Conservation (phyloP, 2,888 invertebrate species). For the Agrotis exclamationis region DNA sequence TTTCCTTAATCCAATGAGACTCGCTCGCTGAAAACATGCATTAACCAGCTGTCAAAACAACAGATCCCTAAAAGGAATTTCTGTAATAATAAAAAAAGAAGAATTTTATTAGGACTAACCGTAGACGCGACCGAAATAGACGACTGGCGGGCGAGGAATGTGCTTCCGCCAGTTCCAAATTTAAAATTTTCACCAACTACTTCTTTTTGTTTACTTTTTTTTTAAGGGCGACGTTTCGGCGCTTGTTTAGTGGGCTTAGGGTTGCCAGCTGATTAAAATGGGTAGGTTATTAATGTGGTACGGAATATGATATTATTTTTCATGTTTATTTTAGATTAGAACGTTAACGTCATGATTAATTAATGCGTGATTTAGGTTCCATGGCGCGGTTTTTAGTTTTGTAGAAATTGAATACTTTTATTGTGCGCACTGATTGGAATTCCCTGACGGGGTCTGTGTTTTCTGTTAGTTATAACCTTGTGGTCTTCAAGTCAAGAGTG, state of each 20-base stretch:
- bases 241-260: constrained; percentile 45
- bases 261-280: constrained; percentile 45
- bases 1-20: constrained; percentile 22
- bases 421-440: no score
- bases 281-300: constrained; percentile 35
- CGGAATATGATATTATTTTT: constrained; percentile 50
- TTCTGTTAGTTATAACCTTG: no score
- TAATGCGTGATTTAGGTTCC: constrained; percentile 1
- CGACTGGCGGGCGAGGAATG: constrained; percentile 75
- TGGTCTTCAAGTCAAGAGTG: no score
- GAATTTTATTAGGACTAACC: constrained; percentile 54
- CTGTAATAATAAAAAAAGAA: constrained; percentile 46
- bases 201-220: constrained; percentile 66
- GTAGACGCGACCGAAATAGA: constrained; percentile 76
- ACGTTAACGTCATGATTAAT: constrained; percentile 15
- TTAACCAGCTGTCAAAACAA: constrained; percentile 66
- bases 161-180: constrained; percentile 82
- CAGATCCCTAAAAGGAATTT: constrained; percentile 50
- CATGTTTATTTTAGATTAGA: constrained; percentile 33
- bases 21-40: constrained; percentile 51
- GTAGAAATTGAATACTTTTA: background rate
- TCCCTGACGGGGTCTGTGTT: no score
- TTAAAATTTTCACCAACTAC: constrained; percentile 75
- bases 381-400: background rate
- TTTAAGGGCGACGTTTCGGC: constrained; percentile 37